phyloP scores from a whole-genome alignment of 1,140 invertebrate genomes.

The Pseudomyrmex flavicornis region DNA sequence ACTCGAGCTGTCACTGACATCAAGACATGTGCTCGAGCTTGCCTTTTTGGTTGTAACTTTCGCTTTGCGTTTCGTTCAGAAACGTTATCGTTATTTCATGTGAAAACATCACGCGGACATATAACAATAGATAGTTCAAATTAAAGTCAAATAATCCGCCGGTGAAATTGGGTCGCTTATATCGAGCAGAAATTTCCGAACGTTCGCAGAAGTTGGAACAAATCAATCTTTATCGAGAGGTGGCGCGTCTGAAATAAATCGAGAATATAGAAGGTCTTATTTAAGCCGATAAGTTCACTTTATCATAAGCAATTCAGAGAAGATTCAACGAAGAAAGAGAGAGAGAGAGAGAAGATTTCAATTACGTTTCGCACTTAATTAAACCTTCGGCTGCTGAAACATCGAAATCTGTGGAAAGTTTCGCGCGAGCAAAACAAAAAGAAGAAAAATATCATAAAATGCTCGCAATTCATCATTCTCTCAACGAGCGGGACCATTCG shows the following conservation, averaged over 20 bases:
- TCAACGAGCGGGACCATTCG: constrained; percentile 15
- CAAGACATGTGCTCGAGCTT: too few species aligned
- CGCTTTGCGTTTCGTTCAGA: too few species aligned
- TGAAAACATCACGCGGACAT: too few species aligned
- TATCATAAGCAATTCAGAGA: constrained; percentile 30
- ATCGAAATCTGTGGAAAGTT: constrained; percentile 35
- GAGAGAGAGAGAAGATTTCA: constrained; percentile 17
- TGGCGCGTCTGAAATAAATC: constrained; percentile 16
- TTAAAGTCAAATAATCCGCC: too few species aligned
- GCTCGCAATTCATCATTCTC: constrained; percentile 38
- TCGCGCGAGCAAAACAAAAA: neutral
- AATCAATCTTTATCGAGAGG: constrained; percentile 9
- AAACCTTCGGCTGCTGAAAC: constrained; percentile 42
- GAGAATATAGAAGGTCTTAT: constrained; percentile 13
- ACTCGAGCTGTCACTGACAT: too few species aligned
- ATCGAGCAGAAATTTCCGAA: neutral
- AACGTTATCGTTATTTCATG: too few species aligned
- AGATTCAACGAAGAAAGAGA: neutral
- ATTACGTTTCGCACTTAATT: constrained; percentile 53
- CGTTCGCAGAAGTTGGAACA: constrained; percentile 17
- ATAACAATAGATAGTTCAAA: too few species aligned
- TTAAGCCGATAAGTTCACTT: constrained; percentile 39
- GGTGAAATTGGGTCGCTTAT: too few species aligned
- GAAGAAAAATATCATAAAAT: neutral
- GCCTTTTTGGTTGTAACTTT: too few species aligned